Base-by-base conservation (phyloP, 1,140 invertebrate genomes). In the Lysiphlebus fabarum region DNA sequence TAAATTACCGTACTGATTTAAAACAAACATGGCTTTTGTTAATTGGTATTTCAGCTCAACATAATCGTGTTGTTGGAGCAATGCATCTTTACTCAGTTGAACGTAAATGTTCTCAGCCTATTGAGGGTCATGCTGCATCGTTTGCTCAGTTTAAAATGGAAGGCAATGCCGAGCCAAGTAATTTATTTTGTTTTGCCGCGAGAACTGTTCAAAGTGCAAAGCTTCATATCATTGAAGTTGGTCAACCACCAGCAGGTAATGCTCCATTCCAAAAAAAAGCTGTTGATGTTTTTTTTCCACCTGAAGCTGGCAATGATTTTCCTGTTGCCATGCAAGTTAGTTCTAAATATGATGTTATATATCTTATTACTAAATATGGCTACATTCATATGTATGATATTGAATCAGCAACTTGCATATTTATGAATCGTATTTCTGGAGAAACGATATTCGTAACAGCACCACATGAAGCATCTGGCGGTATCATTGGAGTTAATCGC, bases 381-480 rank as follows among this genome's bases (percentile, higher is more conserved):
- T 99, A 99, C 81, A 95, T 99, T 65, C 97, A 99, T 81, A 86
- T 99, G 80, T 99, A 99, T 75, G 98, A 99, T 76, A 92, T 99
- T 70, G 98, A 99, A 81, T 96, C 92, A 42, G 97, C 93, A 12
- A 96, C 93, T 8, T 99, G 96, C 75, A 98, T 99, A 69, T 99
- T 98, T 81, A 99, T 99, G 94, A 99, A 99, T 82, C 86, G 98
- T 53, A 99, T 99, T 70, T 99, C 95, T 56, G 92, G 93, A 5
- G 98, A 99, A 71, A 99, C 97, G 8, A 99, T 99, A 68, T 99
- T 99, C 78, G 96, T 99, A 6, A 99, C 98, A 1, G 96, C 96
- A 0, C 92, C 95, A 1, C 95, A 99, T 76, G 95, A 98, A 73
- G 82, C 90, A 0, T 95, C 92, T 57, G 93, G 93, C 60, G 98